Evolutionary conservation across 1,140 invertebrate species (phyloP).

Genomic region (Pseudomyrmex dendroicus): DNA sequence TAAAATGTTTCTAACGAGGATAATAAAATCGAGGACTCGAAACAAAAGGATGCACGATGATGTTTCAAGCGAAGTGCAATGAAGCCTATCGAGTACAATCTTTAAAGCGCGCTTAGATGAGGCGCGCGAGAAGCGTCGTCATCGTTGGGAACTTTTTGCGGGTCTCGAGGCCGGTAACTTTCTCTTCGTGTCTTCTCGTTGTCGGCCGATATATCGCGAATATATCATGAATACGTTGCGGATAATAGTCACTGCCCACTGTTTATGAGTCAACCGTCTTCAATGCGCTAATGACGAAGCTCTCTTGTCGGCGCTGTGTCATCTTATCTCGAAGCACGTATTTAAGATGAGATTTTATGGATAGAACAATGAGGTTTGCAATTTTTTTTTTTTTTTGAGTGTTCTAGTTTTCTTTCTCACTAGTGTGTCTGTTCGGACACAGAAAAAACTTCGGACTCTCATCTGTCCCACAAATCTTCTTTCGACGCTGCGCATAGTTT

Average conservation of each 20-base stretch:
- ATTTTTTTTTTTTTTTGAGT: not conserved
- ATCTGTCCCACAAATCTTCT: no score
- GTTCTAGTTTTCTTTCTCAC: not conserved
- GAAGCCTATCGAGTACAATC: not conserved
- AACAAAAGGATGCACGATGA: not conserved
- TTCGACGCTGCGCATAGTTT: not conserved
- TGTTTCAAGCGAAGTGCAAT: not conserved
- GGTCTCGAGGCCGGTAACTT: constrained; percentile 79
- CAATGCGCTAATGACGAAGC: constrained; percentile 64
- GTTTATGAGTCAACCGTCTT: constrained; percentile 71
- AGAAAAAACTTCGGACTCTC: no score
- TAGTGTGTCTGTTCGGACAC: not conserved
- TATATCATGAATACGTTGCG: constrained; percentile 63
- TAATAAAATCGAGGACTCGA: not conserved
- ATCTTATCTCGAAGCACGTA: constrained; percentile 3
- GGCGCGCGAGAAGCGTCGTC: constrained; percentile 9
- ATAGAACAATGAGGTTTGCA: constrained; percentile 9
- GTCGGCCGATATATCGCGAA: constrained; percentile 71
- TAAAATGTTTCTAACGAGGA: no score
- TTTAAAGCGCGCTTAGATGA: not conserved
- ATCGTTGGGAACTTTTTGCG: constrained; percentile 39
- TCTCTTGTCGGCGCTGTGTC: constrained; percentile 49
- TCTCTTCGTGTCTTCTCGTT: constrained; percentile 79
- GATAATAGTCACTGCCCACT: constrained; percentile 71
- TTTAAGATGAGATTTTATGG: not conserved